phyloP scores from a whole-genome alignment of 2,113 vertebrate species.

The Rhegmatorhina hoffmannsi region DNA sequence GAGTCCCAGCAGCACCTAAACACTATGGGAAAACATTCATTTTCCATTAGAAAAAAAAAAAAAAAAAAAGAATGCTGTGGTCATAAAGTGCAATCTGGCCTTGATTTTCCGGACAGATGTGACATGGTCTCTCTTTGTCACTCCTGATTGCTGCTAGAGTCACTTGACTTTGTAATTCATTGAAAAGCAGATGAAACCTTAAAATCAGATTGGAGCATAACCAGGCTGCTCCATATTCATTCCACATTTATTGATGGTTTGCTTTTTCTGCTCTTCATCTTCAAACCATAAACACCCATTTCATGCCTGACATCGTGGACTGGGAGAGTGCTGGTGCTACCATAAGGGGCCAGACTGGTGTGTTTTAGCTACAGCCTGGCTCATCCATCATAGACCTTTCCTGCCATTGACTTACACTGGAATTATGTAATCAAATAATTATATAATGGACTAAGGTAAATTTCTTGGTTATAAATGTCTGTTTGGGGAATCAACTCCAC shows the following conservation, averaged over 20 bases:
- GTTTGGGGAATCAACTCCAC: not conserved
- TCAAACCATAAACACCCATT: not conserved
- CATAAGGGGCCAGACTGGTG: not conserved
- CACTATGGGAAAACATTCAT: not conserved
- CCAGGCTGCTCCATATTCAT: not conserved
- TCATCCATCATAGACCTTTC: not conserved
- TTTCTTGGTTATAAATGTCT: not conserved
- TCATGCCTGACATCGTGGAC: not conserved
- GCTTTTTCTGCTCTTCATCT: not conserved
- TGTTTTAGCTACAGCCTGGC: not conserved
- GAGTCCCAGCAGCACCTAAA: not conserved
- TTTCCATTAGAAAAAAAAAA: not conserved
- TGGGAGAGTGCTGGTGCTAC: not conserved
- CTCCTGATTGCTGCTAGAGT: fast-evolving
- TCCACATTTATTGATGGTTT: not conserved
- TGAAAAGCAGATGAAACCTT: not conserved
- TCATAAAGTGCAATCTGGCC: not conserved
- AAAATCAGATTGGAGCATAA: not conserved
- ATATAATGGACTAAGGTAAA: not conserved
- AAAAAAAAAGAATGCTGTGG: not conserved
- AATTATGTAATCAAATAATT: not conserved
- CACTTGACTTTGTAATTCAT: not conserved
- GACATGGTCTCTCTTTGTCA: not conserved
- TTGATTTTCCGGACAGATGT: not conserved
- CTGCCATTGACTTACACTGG: not conserved